Base-by-base conservation (phyloP, 2,888 invertebrate genomes). In the Orgyia antiqua region DNA sequence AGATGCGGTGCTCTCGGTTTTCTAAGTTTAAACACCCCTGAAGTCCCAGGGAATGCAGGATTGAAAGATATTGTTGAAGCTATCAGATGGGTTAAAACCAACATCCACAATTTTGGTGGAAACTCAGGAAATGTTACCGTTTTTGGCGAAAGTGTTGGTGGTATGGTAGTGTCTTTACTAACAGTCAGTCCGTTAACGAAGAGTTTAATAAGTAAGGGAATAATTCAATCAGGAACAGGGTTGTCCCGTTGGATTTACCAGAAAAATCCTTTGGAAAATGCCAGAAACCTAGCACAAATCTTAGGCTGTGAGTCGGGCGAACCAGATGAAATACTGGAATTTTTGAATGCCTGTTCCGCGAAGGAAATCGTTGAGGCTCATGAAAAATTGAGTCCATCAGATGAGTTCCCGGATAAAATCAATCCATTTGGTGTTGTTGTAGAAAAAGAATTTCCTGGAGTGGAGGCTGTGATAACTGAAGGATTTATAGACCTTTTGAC, bases 1-100 rank as follows among this genome's bases (percentile, higher is more conserved):
- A 83, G 89, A 53, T 77, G 76, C 13, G 87, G 86, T 1, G 61
- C 65, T 0, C 42, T 86, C n/a, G 86, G 86, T 18, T 86, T 86
- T 57, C 51, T 86, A 1, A 56, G 79, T 20, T 39, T 86, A 0
- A 72, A 84, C 51, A 84, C 78, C 0, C 78, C 83, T 1, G 86
- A 84, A 26, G 69, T 84, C 0, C 84, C 86, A 0, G 86, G 86
- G 2, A 86, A 86, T 10, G 84, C 83, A 11, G 86, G 86, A 0
- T 21, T 84, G 0, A 84, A 82, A 49, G 86, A 86, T 29, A 61
- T 78, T n/a, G 62, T 73, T 0, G 67, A 67, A 41, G 86, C 83
- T 0, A 30, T 86, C 0, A 61, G 67, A 20, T 86, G 86, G 86
- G 56, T 86, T 0, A 83, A 83, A 20, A 66, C 65, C 2, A 86